Evolutionary conservation across 1,140 invertebrate genomes (phyloP), one percentile per base, ranked within the genome.

Genomic region (Trigoniulus corallinus): DNA sequence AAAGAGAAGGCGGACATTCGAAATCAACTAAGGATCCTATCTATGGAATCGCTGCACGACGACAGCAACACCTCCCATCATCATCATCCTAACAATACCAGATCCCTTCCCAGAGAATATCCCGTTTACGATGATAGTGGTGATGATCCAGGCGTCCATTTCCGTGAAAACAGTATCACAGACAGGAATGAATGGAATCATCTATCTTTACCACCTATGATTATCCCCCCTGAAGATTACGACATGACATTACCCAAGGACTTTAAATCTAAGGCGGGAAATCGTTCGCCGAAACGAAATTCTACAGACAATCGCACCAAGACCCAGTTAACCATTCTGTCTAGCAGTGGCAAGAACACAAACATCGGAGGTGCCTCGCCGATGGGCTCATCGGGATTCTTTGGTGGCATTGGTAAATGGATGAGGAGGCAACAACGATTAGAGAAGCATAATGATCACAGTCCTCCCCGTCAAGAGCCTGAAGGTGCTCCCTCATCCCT

Each of bases 1-100:
- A 64, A 77, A 52, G 82, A 85, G 64, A 84, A 84, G 60, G 79
- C 78, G 0, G 78, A 72, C 53, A 81, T 84, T 48, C 65, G 80
- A 25, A 78, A 84, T 53, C 81, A 84, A 59, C 64, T 84, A 50
- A 65, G 80, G 27, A 63, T 82, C 3, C 79, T 80, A 56, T 78
- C 72, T 52, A 64, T 75, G 61, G 71, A 54, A 47, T 3, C 25
- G 10, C n/a, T 20, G 42, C n/a, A 44, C 18, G 18, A 21, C 42
- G 42, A 44, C 18, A 20, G 21, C 21, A 20, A 44, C 37, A 13
- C 37, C 37, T 39, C 37, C 37, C 37, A 39, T n/a, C n/a, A n/a
- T n/a, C n/a, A n/a, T n/a, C n/a, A n/a, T n/a, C n/a, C n/a, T n/a
- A n/a, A n/a, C n/a, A n/a, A n/a, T n/a, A n/a, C n/a, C n/a, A n/a